These are phyloP conservation scores for Oryzias celebensis DNA, from an alignment of 2,113 vertebrate species.

Conservation along the genomic window DNA sequence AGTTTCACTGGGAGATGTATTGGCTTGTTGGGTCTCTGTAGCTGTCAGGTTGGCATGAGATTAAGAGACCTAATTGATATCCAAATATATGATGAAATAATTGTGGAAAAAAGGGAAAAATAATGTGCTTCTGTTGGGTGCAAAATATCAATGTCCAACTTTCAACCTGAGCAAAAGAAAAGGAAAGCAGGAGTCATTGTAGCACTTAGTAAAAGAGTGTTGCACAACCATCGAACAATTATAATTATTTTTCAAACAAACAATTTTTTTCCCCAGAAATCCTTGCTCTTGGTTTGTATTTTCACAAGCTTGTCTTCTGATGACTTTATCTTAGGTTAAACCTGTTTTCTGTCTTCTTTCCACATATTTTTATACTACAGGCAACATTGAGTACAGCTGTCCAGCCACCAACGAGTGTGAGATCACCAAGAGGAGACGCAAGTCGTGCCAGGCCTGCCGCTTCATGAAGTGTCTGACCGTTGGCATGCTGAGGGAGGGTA, in stretches of 20 bases:
- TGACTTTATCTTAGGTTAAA: slow-evolving; percentile 45
- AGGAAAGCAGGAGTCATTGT: too few species aligned
- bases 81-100: slow-evolving; percentile 15
- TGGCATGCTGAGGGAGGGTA: slow-evolving; percentile 99
- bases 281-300: not conserved
- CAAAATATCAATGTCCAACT: slow-evolving; percentile 4
- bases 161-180: not conserved
- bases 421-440: slow-evolving; percentile 99
- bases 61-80: slow-evolving; percentile 9
- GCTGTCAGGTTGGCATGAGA: slow-evolving; percentile 25
- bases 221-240: too few species aligned
- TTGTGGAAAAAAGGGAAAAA: not conserved
- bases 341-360: slow-evolving; percentile 40
- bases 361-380: slow-evolving; percentile 75
- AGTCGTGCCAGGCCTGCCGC: slow-evolving; percentile 99
- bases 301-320: not conserved
- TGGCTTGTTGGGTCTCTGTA: slow-evolving; percentile 74
- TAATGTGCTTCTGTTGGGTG: not conserved
- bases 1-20: slow-evolving; percentile 98
- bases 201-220: too few species aligned
- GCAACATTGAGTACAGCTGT: slow-evolving; percentile 99
- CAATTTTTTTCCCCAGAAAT: not conserved
- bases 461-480: slow-evolving; percentile 99
- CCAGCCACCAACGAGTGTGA: slow-evolving; percentile 98
- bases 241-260: too few species aligned